These are phyloP conservation scores for Sarcophaga rosellei DNA, from an alignment of 2,888 invertebrate species.

Conservation along the genomic window DNA sequence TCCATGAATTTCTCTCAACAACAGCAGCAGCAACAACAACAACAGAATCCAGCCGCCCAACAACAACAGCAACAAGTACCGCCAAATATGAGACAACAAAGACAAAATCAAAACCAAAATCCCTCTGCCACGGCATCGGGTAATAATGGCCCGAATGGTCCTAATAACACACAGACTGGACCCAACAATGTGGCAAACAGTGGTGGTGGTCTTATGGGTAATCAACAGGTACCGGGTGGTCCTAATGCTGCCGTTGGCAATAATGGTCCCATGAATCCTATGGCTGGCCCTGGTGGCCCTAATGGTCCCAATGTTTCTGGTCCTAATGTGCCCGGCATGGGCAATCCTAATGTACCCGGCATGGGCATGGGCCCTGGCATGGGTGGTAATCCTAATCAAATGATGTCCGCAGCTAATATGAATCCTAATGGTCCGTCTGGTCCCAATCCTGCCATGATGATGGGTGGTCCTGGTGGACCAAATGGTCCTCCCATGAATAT, in stretches of 20 bases:
- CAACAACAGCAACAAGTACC: constrained; percentile 78
- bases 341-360: constrained; percentile 67
- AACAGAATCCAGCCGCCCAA: constrained; percentile 82
- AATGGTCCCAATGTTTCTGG: constrained; percentile 70
- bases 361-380: constrained; percentile 69
- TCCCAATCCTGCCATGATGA: constrained; percentile 70
- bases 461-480: constrained; percentile 71
- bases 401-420: constrained; percentile 71
- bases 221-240: constrained; percentile 53
- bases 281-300: constrained; percentile 71
- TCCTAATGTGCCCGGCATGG: constrained; percentile 71
- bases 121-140: constrained; percentile 80
- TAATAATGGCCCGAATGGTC: constrained; percentile 66
- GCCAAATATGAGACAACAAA: constrained; percentile 78
- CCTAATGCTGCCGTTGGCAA: constrained; percentile 54
- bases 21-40: constrained; percentile 76
- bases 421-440: constrained; percentile 74
- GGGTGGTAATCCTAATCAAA: constrained; percentile 70
- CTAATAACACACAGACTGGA: constrained; percentile 70
- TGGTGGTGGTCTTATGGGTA: constrained; percentile 54
- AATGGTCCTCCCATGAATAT: constrained; percentile 76
- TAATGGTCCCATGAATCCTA: constrained; percentile 60
- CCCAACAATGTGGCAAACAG: constrained; percentile 53
- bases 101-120: constrained; percentile 77
- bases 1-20: constrained; percentile 93